These are phyloP conservation scores for Lasioglossum pauxillum DNA, from an alignment of 2,888 invertebrate genomes.

Conservation along the genomic window DNA sequence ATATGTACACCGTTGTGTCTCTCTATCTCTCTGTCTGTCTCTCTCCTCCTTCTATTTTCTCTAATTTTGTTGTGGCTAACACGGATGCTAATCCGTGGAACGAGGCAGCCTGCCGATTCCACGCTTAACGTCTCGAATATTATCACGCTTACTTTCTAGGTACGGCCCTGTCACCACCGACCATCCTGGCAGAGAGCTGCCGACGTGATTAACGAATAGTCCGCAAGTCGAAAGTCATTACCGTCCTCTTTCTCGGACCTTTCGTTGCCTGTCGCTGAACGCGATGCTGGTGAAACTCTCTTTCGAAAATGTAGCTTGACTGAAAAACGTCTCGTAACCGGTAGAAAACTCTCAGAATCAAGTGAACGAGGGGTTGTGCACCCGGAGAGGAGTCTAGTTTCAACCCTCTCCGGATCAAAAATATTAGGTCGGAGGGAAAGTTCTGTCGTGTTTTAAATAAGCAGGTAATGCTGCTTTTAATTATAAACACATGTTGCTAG, in stretches of 20 bases:
- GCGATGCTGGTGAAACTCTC: neutral
- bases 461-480: no score
- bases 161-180: conserved; percentile 48
- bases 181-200: conserved; percentile 45
- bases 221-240: conserved; percentile 68
- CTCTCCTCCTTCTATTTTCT: conserved; percentile 11
- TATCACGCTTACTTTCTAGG: conserved; percentile 65
- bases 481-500: no score
- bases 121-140: conserved; percentile 63
- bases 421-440: no score
- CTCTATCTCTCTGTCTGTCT: conserved; percentile 14
- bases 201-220: conserved; percentile 51
- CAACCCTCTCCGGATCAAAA: no score
- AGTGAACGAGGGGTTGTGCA: no score
- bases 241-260: conserved; percentile 37
- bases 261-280: conserved; percentile 21
- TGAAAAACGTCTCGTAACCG: no score
- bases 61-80: conserved; percentile 69
- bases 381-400: no score
- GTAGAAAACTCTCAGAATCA: no score
- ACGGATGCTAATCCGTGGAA: conserved; percentile 69
- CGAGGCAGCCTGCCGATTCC: conserved; percentile 51
- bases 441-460: no score
- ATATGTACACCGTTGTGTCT: conserved; percentile 49
- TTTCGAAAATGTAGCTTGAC: neutral